Conservation (phyloP, 1,140 invertebrate species). For the Octopus sinensis region DNA sequence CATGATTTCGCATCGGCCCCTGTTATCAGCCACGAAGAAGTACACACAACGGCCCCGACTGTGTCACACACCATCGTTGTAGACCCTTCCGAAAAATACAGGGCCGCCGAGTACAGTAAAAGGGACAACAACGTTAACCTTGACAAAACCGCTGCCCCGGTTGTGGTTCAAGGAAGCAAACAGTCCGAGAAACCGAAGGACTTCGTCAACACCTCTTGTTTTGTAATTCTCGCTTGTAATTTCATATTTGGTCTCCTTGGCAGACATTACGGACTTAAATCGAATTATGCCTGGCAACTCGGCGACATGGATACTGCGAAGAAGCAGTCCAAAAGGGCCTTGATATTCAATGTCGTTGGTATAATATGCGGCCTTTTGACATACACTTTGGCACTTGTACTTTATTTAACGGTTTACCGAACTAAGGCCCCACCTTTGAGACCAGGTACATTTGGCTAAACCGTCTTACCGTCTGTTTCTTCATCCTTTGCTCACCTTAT, state of each 20-base stretch:
- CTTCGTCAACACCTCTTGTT: slow-evolving; percentile 40
- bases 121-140: not conserved
- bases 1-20: not conserved
- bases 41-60: not conserved
- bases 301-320: slow-evolving; percentile 39
- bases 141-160: not conserved
- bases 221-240: slow-evolving; percentile 41
- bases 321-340: slow-evolving; percentile 39
- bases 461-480: no score
- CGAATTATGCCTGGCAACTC: slow-evolving; percentile 48
- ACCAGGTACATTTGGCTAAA: no score
- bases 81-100: not conserved
- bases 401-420: slow-evolving; percentile 35
- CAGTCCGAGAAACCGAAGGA: slow-evolving; percentile 38
- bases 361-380: slow-evolving; percentile 40
- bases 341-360: slow-evolving; percentile 44
- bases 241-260: slow-evolving; percentile 39
- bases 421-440: not conserved
- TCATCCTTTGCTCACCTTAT: no score
- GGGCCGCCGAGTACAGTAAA: not conserved
- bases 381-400: slow-evolving; percentile 39
- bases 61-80: not conserved
- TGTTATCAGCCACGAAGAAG: not conserved
- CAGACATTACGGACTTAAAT: slow-evolving; percentile 42
- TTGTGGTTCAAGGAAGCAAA: not conserved